Base-by-base conservation (phyloP, 1,140 invertebrate genomes). In the Aporrectodea caliginosa region DNA sequence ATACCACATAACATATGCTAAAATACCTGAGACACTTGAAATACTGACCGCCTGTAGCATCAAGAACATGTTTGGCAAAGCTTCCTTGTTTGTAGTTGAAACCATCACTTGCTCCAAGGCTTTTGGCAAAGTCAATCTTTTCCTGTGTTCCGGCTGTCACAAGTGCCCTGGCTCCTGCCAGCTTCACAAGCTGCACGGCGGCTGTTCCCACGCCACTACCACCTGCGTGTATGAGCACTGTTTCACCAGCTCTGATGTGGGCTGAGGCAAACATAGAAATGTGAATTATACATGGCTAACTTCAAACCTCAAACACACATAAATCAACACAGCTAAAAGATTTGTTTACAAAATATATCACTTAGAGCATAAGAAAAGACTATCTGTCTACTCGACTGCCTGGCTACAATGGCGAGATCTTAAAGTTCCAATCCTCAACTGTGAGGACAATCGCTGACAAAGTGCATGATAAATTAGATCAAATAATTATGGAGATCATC, bases 191-290 rank as follows among this genome's bases (percentile, higher is more conserved):
- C 84, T 88, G 87, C 35, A 85, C 80, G 6, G 86, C 85, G 31
- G 88, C 86, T 16, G 86, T 87, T n/a, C 87, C 88, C 1, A 88
- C 87, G 0, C 88, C 88, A 83, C 87, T 88, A 16, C 82, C 87
- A 16, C 86, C 88, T 75, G 86, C 88, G 80, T 89, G 88, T 32
- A 89, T 85, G 30, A 89, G 80, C 1, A 88, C 87, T 1, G 75
- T 79, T 16, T 87, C 85, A 35, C 82, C 84, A 32, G 81, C n/a
- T 58, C 84, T 58, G 2, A 86, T 69, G 71, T 84, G 81, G 33
- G 84, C 84, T 86, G 73, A 27, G 68, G 32, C 31, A 72, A 31
- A 78, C n/a, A 29, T 1, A 79, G 27, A 77, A 1, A 71, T 30
- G 32, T 31, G 12, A 0, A 71, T 6, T 12, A 27, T 1, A 6